Conservation (phyloP, 1,140 invertebrate species). For the Antheraea pernyi region DNA sequence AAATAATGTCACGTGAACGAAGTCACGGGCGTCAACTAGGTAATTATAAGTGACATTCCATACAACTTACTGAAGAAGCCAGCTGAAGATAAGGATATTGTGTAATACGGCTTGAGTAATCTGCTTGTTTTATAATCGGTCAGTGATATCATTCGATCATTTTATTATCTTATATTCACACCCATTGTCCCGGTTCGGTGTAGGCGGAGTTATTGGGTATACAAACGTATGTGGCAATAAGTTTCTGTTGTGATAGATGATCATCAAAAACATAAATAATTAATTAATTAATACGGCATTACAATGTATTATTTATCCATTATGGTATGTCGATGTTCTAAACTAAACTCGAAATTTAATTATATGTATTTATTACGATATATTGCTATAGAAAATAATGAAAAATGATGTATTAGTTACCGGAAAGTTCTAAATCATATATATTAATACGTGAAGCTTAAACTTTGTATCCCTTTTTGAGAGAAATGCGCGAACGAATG, state of each 20-base stretch:
- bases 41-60: not conserved
- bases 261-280: not conserved
- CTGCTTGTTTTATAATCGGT: slow-evolving; percentile 4
- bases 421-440: too few species aligned
- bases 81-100: not conserved
- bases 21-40: too few species aligned
- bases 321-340: too few species aligned
- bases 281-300: not conserved
- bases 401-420: too few species aligned
- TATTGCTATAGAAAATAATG: too few species aligned
- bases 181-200: not conserved
- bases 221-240: not conserved
- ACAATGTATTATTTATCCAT: not conserved
- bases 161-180: slow-evolving; percentile 4
- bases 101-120: slow-evolving; percentile 1
- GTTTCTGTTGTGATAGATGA: not conserved
- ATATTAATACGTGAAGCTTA: too few species aligned
- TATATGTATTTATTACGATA: too few species aligned
- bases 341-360: too few species aligned
- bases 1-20: too few species aligned
- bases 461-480: too few species aligned
- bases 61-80: not conserved
- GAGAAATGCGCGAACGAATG: too few species aligned
- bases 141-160: slow-evolving; percentile 4
- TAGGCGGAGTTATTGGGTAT: not conserved